Evolutionary conservation across 2,797 vertebrate species (phyloP), one percentile per base, ranked within the genome.

Genomic region (Cossypha caffra): DNA sequence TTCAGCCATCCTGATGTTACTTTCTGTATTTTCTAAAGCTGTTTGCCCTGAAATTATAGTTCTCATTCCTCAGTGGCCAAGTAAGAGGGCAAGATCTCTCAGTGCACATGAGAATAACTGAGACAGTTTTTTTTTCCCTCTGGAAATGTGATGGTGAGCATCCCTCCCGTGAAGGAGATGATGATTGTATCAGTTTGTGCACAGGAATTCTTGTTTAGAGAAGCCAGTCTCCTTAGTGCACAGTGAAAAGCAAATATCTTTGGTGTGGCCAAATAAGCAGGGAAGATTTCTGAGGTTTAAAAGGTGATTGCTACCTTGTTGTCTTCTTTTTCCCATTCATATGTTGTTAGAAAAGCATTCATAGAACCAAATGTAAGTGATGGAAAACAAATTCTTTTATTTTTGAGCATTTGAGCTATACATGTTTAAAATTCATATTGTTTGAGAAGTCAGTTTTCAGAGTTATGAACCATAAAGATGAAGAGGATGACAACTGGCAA

Each of bases 1-100:
- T 89, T 91, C 74, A 95, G 3, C 97, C 94, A 77, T 68, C 51
- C 82, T 38, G 26, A 26, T 86, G 52, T 91, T 93, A 75, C 63
- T 97, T 93, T 81, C 48, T 51, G 10, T 37, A 2, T 74, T 68
- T 59, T 68, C 24, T 55, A 4, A 37, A 76, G 25, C 16, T 78
- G 11, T 84, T 88, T 71, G 14, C 45, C 33, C 73, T 84, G 33
- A 6, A 75, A 5, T 37, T 72, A 18, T 1, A 51, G 3, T 24
- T 58, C 45, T 66, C 59, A 54, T 16, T 75, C 12, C 20, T 64
- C 45, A 74, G n/a, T 57, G 61, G 20, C 25, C 24, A 59, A 40
- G 52, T 43, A 15, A 23, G 35, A 54, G 20, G 33, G 18, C 11
- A 52, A 7, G 55, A 77, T 18, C 43, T 86, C 57, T 83, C 43